Evolutionary conservation across 2,113 vertebrate species (phyloP), one percentile per base, ranked within the genome.

Genomic region (Strigops habroptila): DNA sequence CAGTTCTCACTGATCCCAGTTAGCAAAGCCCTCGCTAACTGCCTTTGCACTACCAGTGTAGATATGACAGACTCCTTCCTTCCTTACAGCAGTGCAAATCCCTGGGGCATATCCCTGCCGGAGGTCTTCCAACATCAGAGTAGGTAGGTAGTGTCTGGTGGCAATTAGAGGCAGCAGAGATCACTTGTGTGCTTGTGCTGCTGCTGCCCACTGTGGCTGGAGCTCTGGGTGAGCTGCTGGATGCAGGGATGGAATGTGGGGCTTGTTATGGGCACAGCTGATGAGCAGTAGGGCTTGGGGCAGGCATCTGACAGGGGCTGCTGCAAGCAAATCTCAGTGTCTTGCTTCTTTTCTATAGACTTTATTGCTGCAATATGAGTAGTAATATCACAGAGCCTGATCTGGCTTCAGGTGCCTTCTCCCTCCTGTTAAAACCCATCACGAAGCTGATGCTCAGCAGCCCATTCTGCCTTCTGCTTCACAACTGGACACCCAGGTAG

Each of bases 401-500:
- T 23, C n/a, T 82, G 51, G 63, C n/a, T 33, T 74, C 75, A 37
- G 43, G 28, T 41, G 28, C 46, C 28, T 87, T 70, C 22, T 83
- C 18, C 21, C 18, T 68, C 17, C 25, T 51, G 4, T 33, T 73
- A 51, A 76, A 93, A 44, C 18, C 60, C 37, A 7, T 52, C n/a
- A 22, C 0, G 1, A 78, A 86, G 63, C 57, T 65, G 63, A 28
- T 73, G 52, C 57, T 76, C 43, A 49, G 37, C 69, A 87, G 57
- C 65, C 31, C 39, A 15, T 60, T 70, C 78, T 85, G 57, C 35
- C 39, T 90, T 51, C 69, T 69, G 60, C 57, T 63, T 81, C n/a
- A 18, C 53, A 48, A 0, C 48, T 33, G 64, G 49, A 8, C 22
- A 41, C 14, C 5, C 1, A 18, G n/a, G 17, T 60, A 31, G 0